Percentiles rank a stretch among this genome's conserved stretches.
Evolutionary conservation across 2,113 vertebrate species (phyloP).

Genomic region (Gadus chalcogrammus): DNA sequence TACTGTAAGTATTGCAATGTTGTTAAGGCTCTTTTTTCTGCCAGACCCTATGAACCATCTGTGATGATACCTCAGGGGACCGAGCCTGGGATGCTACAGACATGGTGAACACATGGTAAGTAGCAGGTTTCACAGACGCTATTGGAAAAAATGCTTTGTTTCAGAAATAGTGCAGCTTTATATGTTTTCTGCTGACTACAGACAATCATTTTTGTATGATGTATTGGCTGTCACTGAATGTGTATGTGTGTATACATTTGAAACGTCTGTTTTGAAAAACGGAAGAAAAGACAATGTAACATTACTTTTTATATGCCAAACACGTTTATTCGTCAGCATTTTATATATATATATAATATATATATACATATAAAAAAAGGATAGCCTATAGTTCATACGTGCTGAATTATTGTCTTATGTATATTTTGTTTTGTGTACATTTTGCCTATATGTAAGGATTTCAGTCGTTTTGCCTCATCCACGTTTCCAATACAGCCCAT

Average conservation of each 20-base stretch:
- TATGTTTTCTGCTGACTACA: too few species aligned
- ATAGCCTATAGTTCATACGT: background rate
- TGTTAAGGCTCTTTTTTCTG: conserved; percentile 22
- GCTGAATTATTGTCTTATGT: background rate
- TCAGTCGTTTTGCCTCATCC: background rate
- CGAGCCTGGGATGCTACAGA: conserved; percentile 27
- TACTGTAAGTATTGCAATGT: conserved; percentile 26
- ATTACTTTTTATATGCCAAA: too few species aligned
- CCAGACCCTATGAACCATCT: conserved; percentile 41
- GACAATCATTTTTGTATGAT: too few species aligned
- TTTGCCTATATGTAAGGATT: background rate
- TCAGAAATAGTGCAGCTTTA: background rate
- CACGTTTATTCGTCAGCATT: too few species aligned
- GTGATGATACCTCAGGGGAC: conserved; percentile 47
- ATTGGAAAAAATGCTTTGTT: conserved; percentile 11
- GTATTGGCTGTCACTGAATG: too few species aligned
- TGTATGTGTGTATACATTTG: too few species aligned
- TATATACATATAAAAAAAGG: too few species aligned
- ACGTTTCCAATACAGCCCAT: too few species aligned
- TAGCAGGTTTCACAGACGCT: conserved; percentile 11
- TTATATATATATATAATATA: too few species aligned
- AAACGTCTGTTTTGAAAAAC: too few species aligned
- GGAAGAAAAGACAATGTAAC: too few species aligned
- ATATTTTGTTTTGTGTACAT: conserved; percentile 7
- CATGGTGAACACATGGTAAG: conserved; percentile 67